These are phyloP conservation scores for Ormyrus labotus DNA, from an alignment of 2,888 invertebrate genomes.

Conservation along the genomic window DNA sequence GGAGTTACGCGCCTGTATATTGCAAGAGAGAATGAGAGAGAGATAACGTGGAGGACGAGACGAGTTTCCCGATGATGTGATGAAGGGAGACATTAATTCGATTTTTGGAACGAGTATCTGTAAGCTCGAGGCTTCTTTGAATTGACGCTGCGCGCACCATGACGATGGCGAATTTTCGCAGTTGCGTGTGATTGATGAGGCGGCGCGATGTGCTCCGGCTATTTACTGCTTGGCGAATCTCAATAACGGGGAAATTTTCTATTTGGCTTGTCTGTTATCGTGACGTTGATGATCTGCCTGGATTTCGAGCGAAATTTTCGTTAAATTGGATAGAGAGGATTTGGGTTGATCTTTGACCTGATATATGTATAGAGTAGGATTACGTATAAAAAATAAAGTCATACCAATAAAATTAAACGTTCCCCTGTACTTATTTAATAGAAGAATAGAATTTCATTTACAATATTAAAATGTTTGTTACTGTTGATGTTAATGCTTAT, in stretches of 20 bases:
- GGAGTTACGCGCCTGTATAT: conserved; percentile 36
- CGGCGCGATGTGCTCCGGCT: not conserved
- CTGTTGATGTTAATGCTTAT: not conserved
- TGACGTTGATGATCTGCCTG: conserved; percentile 12
- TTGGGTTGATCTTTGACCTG: not conserved
- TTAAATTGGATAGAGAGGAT: not conserved
- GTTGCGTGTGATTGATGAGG: conserved; percentile 39
- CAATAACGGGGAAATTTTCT: conserved; percentile 48
- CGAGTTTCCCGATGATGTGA: conserved; percentile 25
- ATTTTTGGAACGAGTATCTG: conserved; percentile 30
- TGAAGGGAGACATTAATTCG: conserved; percentile 41
- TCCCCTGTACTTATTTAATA: not conserved
- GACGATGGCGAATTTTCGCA: conserved; percentile 39
- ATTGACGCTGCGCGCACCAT: conserved; percentile 6
- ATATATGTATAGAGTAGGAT: not conserved
- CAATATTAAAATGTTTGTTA: not conserved
- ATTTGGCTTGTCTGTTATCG: conserved; percentile 18
- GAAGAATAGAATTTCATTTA: not conserved
- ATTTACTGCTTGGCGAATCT: conserved; percentile 23
- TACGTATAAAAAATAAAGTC: not conserved
- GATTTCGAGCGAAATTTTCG: conserved; percentile 23
- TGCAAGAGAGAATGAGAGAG: not conserved
- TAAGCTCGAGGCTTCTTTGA: not conserved
- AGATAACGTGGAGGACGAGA: not conserved
- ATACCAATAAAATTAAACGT: not conserved